Conservation (phyloP, 2,113 vertebrate genomes). For the Castor canadensis region DNA sequence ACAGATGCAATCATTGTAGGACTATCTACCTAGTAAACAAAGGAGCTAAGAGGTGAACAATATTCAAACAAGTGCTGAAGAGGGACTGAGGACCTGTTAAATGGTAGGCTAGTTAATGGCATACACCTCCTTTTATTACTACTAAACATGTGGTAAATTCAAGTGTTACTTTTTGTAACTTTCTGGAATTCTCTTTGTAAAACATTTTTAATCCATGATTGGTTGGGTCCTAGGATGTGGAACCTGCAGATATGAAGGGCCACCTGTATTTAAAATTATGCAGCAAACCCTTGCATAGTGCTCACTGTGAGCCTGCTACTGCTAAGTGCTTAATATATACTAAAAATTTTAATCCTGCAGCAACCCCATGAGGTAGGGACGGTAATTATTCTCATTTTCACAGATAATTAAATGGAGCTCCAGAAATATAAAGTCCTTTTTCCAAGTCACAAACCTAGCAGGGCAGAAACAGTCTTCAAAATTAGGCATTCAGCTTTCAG, state of each 20-base stretch:
- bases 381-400: slow-evolving; percentile 7
- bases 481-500: neutral
- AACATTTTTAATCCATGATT: neutral
- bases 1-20: neutral
- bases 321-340: neutral
- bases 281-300: neutral
- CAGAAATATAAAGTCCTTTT: neutral
- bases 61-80: neutral
- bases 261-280: neutral
- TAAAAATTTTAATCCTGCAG: neutral
- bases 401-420: neutral
- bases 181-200: neutral
- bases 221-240: neutral
- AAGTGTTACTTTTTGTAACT: neutral
- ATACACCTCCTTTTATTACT: neutral
- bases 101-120: no score
- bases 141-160: neutral
- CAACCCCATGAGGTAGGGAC: neutral
- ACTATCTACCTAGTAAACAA: no score
- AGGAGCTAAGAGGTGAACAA: no score
- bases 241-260: neutral
- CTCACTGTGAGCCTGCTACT: neutral
- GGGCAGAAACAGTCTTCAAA: neutral
- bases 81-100: neutral
- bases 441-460: neutral